phyloP scores from a whole-genome alignment of 2,797 vertebrate species.

The Urophycis tenuis region DNA sequence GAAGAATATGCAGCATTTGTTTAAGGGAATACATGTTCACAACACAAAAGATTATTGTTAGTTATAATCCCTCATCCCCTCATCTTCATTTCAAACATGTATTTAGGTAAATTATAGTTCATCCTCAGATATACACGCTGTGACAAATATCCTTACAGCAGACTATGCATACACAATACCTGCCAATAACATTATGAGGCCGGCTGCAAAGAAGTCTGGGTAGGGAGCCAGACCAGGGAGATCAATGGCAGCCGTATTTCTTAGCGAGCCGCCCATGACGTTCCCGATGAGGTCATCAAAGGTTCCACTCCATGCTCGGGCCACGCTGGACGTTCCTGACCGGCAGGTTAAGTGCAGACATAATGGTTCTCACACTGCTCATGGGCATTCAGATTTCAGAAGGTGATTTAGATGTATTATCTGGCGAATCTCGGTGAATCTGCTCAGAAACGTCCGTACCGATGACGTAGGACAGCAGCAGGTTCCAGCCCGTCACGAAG shows the following conservation, averaged over 20 bases:
- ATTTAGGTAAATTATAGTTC: background rate
- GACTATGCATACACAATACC: constrained; percentile 49
- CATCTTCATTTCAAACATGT: background rate
- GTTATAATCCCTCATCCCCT: background rate
- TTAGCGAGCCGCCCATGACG: constrained; percentile 64
- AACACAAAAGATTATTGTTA: background rate
- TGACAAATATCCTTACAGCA: background rate
- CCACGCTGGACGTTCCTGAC: constrained; percentile 82
- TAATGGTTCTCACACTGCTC: background rate
- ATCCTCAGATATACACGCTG: background rate
- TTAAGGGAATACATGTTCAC: background rate
- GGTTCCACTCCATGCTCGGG: constrained; percentile 81
- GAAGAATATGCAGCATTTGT: background rate
- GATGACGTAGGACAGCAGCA: constrained; percentile 81
- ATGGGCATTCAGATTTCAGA: background rate
- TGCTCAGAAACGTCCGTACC: constrained; percentile 56
- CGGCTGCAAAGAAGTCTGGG: constrained; percentile 79
- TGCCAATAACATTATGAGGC: constrained; percentile 78
- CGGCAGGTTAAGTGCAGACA: background rate
- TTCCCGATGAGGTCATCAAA: constrained; percentile 81
- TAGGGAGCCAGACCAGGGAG: constrained; percentile 76
- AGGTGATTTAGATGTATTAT: background rate
- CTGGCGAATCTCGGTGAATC: background rate
- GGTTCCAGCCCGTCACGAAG: constrained; percentile 82
- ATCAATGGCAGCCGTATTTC: constrained; percentile 56